Base-by-base conservation (phyloP, 1,140 invertebrate species). In the Grapholita molesta region DNA sequence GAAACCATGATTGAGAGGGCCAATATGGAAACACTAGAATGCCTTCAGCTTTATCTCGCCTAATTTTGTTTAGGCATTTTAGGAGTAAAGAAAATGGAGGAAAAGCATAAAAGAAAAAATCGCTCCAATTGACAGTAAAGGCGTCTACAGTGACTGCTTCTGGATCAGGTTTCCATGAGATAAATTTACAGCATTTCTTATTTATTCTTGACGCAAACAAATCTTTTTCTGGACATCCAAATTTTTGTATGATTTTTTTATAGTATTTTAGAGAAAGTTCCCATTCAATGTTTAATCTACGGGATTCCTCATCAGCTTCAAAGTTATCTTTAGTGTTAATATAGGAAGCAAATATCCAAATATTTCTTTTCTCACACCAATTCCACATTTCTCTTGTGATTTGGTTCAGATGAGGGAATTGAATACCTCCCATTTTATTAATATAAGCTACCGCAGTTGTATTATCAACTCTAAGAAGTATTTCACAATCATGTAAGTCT, bases 1-100 rank as follows among this genome's bases (percentile, higher is more conserved):
- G n/a, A n/a, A n/a, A n/a, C n/a, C n/a, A n/a, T n/a, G n/a, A n/a
- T n/a, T n/a, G n/a, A n/a, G n/a, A n/a, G n/a, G n/a, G n/a, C n/a
- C n/a, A n/a, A n/a, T n/a, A n/a, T 30, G 70, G 70, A 32, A 72
- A 67, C 1, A 72, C 53, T 2, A 72, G 9, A 32, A 72, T 69
- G 3, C 67, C 70, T 3, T 24, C 32, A 12, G 66, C 67, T 15
- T 55, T 30, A 30, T 71, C 64, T 4, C 11, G 21, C n/a, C 68
- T 24, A 48, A 73, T 68, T 32, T 73, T 73, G 4, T 64, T 65
- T 12, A 73, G 15, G 5, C 21, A 7, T 68, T 70, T 73, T 28
- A 73, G 64, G 12, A 73, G 57, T 2, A 77, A 15, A 9, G 48
- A 55, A 57, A 68, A 68, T 1, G 66, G 66, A 24, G 66, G 66